These are phyloP conservation scores for Hylyphantes graminicola DNA, from an alignment of 1,140 invertebrate species.

Conservation along the genomic window DNA sequence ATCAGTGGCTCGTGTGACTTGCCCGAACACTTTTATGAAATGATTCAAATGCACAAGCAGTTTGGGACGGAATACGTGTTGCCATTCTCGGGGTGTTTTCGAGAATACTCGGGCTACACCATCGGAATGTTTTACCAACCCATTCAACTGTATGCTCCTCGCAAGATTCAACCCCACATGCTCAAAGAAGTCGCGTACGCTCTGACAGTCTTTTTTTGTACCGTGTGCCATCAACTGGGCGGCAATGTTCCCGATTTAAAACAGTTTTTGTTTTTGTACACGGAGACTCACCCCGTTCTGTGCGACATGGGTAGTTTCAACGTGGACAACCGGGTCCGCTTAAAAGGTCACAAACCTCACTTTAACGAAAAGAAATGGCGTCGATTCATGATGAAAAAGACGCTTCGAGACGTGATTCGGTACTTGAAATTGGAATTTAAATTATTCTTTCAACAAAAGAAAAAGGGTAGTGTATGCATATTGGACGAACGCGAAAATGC, in stretches of 20 bases:
- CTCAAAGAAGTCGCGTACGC: neutral
- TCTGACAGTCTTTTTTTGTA: neutral
- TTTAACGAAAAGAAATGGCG: slow-evolving; percentile 13
- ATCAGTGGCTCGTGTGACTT: slow-evolving; percentile 4
- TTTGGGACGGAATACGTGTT: slow-evolving; percentile 9
- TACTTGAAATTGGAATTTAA: neutral
- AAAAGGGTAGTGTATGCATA: neutral
- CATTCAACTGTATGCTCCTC: neutral
- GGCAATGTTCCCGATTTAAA: neutral
- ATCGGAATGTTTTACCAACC: slow-evolving; percentile 5
- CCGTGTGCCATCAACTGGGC: neutral
- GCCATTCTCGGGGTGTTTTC: slow-evolving; percentile 2
- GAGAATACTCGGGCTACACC: slow-evolving; percentile 17
- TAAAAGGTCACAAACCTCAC: neutral
- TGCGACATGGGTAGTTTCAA: neutral
- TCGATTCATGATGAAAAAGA: neutral
- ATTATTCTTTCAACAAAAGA: neutral
- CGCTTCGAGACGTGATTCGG: neutral
- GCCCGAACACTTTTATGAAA: neutral
- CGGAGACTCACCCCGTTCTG: neutral
- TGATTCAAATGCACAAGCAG: neutral
- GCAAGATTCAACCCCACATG: neutral
- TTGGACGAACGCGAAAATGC: neutral
- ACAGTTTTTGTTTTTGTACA: slow-evolving; percentile 23
- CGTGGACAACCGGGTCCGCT: neutral